Base-by-base conservation (phyloP, 2,797 vertebrate genomes). In the Decapterus maruadsi region DNA sequence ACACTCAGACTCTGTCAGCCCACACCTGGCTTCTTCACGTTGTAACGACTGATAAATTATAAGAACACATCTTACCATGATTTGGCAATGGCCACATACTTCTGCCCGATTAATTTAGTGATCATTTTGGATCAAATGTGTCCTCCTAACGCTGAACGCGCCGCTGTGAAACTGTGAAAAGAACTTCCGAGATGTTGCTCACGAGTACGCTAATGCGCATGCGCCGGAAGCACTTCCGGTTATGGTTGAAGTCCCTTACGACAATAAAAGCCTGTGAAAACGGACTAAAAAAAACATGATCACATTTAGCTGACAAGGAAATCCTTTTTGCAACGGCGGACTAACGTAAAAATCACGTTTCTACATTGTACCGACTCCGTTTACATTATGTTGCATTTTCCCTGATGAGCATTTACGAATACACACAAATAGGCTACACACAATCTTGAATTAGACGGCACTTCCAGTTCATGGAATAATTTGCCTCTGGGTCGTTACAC, bases 41-140 rank as follows among this genome's bases (percentile, higher is more conserved):
- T 7, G 59, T 54, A 40, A 12, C 0, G 1, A 26, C 1, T 1
- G 16, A 0, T 1, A 4, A 4, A 0, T 62, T 22, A 34, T 42
- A 4, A 14, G 72, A 8, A 48, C 4, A n/a, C 1, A 29, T 29
- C 92, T 92, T 88, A 96, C 94, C 95, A 95, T 36, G 91, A 48
- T 61, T 91, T 95, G 6, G 73, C 90, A 19, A 95, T 88, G 0
- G 94, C 26, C 8, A 73, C 50, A 66, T 93, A 95, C 66, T 94
- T 95, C 54, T 58, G 34, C 26, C 94, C 93, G 14, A 95, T 43
- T 0, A 95, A 0, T 92, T 95, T 95, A 31, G 63, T 26, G 9
- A 95, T 62, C 94, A 95, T 95, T 79, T 79, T 88, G 38, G 29
- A 17, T 46, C 4, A 42, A 46, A 17, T 57, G 0, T 61, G 34